A percentile compares a stretch with the other conserved stretches of the same genome.
phyloP scores from a whole-genome alignment of 2,888 invertebrate genomes.

The Orchestes rusci region DNA sequence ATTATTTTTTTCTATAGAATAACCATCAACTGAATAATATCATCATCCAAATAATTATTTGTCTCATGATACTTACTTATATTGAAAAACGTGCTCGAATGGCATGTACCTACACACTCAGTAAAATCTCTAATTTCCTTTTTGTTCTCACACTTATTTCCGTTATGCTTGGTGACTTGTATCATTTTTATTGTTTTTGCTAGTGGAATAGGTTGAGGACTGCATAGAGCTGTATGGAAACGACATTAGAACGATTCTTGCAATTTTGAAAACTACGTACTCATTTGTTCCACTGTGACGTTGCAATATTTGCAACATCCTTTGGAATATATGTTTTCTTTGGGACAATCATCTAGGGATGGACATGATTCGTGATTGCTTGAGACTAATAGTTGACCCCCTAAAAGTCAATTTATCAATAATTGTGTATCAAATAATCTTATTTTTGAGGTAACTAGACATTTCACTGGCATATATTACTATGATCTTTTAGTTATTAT shows the following conservation, averaged over 20 bases:
- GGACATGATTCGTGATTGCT: constrained; percentile 52
- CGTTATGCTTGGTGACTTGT: constrained; percentile 46
- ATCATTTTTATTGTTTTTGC: constrained; percentile 54
- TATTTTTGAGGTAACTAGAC: neutral
- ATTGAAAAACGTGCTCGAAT: constrained; percentile 63
- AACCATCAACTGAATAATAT: no score
- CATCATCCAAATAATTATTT: no score
- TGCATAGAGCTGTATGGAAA: constrained; percentile 51
- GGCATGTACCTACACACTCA: constrained; percentile 65
- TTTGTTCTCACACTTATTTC: constrained; percentile 59
- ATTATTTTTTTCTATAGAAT: no score
- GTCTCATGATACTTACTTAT: constrained; percentile 48
- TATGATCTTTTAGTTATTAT: no score
- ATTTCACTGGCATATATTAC: no score
- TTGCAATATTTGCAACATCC: constrained; percentile 66
- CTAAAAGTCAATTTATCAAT: constrained; percentile 18
- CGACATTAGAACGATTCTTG: neutral
- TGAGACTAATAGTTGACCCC: constrained; percentile 44
- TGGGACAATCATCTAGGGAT: constrained; percentile 52
- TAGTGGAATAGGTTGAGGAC: constrained; percentile 48
- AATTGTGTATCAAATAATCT: neutral
- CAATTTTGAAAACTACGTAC: constrained; percentile 10
- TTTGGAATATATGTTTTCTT: constrained; percentile 49
- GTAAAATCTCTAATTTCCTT: constrained; percentile 54
- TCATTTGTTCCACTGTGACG: constrained; percentile 42